phyloP scores from a whole-genome alignment of 2,797 vertebrate species.

The Otus scops region DNA sequence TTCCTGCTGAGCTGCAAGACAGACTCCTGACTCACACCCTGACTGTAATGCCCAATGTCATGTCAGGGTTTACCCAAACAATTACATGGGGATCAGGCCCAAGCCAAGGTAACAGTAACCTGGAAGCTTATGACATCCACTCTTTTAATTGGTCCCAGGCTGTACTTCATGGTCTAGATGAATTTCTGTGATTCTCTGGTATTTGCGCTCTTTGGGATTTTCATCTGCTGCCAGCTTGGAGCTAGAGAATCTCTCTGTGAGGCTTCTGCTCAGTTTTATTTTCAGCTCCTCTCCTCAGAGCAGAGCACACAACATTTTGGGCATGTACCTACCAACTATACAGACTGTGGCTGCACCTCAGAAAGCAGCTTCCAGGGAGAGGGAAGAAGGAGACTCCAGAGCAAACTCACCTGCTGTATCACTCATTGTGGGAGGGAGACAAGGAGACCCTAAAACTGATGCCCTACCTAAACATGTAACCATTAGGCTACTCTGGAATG shows the following conservation, averaged over 20 bases:
- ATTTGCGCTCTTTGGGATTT: background rate
- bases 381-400: background rate
- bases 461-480: background rate
- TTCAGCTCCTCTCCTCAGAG: background rate
- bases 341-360: background rate
- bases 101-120: background rate
- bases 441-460: background rate
- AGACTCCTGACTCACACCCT: background rate
- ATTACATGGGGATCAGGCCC: fast-evolving
- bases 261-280: background rate
- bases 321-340: background rate
- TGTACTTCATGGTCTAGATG: background rate
- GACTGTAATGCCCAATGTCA: background rate
- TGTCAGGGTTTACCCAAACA: background rate
- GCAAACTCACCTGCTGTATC: background rate
- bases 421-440: background rate
- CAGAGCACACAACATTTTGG: background rate
- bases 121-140: background rate
- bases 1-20: background rate
- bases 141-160: background rate
- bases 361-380: background rate
- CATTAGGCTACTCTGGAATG: background rate
- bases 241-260: background rate
- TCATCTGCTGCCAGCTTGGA: background rate
- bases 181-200: background rate